Percentiles rank a stretch among this genome's conserved stretches.
Conservation (phyloP, 1,140 invertebrate genomes). For the Bicyclus anynana region DNA sequence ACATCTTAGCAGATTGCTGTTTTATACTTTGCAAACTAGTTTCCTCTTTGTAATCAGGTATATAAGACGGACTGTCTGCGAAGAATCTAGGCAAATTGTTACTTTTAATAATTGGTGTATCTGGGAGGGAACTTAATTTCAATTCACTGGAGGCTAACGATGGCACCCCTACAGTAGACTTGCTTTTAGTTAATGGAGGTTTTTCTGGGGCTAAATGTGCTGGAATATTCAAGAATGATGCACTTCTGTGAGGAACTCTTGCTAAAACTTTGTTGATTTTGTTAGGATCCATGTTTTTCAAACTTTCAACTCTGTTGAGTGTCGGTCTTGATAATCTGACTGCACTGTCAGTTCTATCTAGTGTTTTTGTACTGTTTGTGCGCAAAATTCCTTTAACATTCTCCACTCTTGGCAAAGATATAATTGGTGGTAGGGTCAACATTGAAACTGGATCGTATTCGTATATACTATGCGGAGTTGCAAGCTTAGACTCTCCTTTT, state of each 20-base stretch:
- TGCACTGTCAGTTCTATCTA: constrained; percentile 56
- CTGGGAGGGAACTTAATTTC: constrained; percentile 63
- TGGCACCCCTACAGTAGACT: constrained; percentile 60
- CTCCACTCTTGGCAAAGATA: constrained; percentile 64
- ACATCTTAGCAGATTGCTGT: constrained; percentile 58
- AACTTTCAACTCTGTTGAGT: constrained; percentile 65
- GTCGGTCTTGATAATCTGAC: constrained; percentile 44
- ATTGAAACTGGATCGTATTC: constrained; percentile 59
- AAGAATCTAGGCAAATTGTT: constrained; percentile 73
- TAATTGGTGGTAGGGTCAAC: constrained; percentile 45
- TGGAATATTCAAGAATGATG: constrained; percentile 72
- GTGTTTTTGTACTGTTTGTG: constrained; percentile 56
- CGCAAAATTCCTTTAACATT: constrained; percentile 66
- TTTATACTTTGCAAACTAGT: constrained; percentile 68
- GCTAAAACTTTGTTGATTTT: constrained; percentile 68
- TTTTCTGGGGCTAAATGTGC: constrained; percentile 60
- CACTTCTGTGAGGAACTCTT: constrained; percentile 70
- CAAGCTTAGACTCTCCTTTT: constrained; percentile 64
- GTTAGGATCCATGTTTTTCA: constrained; percentile 64
- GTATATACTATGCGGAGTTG: constrained; percentile 51
- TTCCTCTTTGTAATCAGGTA: constrained; percentile 63
- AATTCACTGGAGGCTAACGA: constrained; percentile 48
- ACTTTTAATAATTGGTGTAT: constrained; percentile 73
- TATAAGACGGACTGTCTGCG: constrained; percentile 59
- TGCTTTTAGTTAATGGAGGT: constrained; percentile 60